Percentiles rank a stretch among this genome's conserved stretches.
These are phyloP conservation scores for Exaiptasia diaphana DNA, from an alignment of 64 coral and sea anemone species.

Conservation along the genomic window DNA sequence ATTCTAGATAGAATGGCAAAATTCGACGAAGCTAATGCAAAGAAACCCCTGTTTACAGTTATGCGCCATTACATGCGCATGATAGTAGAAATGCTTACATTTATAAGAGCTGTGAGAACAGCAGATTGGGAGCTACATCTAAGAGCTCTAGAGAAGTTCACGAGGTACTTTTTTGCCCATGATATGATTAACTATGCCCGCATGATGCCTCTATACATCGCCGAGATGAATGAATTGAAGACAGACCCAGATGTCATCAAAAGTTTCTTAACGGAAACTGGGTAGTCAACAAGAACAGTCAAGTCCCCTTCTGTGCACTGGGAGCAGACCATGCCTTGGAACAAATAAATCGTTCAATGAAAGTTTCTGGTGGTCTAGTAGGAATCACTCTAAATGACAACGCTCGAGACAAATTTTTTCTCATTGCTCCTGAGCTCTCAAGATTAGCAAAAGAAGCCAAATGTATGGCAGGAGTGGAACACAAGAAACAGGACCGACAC, in stretches of 20 bases:
- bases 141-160: conserved; percentile 1
- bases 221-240: no score
- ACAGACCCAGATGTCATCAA: conserved; percentile 28
- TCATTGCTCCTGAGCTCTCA: neutral
- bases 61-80: conserved; percentile 18
- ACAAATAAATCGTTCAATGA: neutral
- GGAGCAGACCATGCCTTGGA: conserved; percentile 7
- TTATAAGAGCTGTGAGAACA: conserved; percentile 25
- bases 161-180: conserved; percentile 19
- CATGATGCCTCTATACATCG: neutral
- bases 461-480: neutral
- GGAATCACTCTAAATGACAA: conserved; percentile 12
- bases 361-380: neutral
- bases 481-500: neutral
- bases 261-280: neutral
- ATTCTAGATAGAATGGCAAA: neutral
- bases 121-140: conserved; percentile 24
- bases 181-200: neutral
- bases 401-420: neutral
- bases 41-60: neutral
- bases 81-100: conserved; percentile 8
- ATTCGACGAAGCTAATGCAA: neutral
- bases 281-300: neutral
- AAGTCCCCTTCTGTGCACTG: conserved; percentile 1
- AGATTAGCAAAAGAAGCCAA: conserved; percentile 14